These are phyloP conservation scores for Athene noctua DNA, from an alignment of 2,113 vertebrate species.

Conservation along the genomic window DNA sequence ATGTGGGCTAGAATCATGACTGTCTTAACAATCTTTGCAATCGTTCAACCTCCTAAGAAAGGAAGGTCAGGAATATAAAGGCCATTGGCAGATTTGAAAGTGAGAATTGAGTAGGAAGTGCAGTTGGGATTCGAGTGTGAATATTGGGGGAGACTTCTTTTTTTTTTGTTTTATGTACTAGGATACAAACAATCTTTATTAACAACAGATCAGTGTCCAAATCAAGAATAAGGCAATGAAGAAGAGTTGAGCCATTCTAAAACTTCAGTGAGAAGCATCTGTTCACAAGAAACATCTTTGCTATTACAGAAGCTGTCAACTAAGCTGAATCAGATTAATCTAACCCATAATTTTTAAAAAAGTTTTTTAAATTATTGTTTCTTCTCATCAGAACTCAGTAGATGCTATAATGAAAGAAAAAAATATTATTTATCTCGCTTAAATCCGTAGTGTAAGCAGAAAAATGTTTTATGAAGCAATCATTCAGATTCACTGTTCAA, in stretches of 20 bases:
- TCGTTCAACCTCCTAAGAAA: background rate
- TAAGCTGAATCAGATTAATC: background rate
- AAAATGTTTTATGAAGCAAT: background rate
- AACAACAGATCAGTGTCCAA: background rate
- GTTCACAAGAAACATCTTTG: background rate
- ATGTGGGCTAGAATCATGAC: background rate
- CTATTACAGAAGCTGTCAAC: background rate
- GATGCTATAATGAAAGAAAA: background rate
- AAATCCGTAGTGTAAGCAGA: background rate
- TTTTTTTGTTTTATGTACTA: background rate
- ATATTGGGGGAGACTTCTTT: background rate
- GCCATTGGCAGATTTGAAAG: background rate
- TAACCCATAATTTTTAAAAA: background rate
- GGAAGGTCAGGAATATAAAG: background rate
- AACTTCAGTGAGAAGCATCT: background rate
- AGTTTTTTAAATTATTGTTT: background rate
- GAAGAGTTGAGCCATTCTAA: background rate
- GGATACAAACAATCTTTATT: background rate
- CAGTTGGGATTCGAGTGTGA: background rate
- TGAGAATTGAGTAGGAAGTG: background rate
- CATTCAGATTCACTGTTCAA: background rate
- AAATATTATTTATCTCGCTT: background rate
- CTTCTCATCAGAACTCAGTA: background rate
- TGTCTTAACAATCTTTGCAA: background rate
- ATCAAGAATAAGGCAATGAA: background rate